Base-by-base conservation (phyloP, 2,797 vertebrate genomes). In the Gadopsis marmoratus region DNA sequence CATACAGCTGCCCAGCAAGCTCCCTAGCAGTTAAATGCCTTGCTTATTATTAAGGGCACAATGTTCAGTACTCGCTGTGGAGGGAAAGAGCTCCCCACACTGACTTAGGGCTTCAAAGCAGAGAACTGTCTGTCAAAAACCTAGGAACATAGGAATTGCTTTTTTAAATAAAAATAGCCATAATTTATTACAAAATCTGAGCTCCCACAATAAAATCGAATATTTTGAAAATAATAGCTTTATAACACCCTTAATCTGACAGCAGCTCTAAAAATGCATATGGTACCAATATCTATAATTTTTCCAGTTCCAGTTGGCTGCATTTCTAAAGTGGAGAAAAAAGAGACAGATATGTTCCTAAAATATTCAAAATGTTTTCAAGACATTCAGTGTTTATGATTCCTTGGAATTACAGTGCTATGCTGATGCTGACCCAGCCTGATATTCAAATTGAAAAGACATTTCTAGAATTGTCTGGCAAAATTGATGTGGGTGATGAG, bases 361-460 rank as follows among this genome's bases (percentile, higher is more conserved):
- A 70, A 85, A 71, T 79, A 90, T 88, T 81, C 50, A 23, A 58
- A 74, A 37, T 48, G 58, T 88, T 88, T 87, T 83, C 79, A 78
- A 55, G 65, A 81, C 37, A 58, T 66, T 75, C 45, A 29, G 11
- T 51, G 61, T 77, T 74, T 61, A 43, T 23, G 21, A 74, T 67
- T 26, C 58, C 13, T 13, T 14, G 47, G 58, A 79, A 73, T 72
- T 62, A 60, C 37, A 51, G 39, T 33, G 0, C 21, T 71, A 84
- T 79, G 70, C 33, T 73, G 35, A 50, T 2, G 31, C 58, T 64
- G 71, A 75, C 60, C 43, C 61, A 59, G 54, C 3, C 41, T 56
- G 26, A 85, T 43, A 63, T 29, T 74, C 63, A 48, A 21, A 68
- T 37, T 70, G 29, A 55, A n/a, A 2, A 3, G 55, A 71, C 51